These are phyloP conservation scores for Aepyceros melampus DNA, from an alignment of 2,113 vertebrate genomes.

Conservation along the genomic window DNA sequence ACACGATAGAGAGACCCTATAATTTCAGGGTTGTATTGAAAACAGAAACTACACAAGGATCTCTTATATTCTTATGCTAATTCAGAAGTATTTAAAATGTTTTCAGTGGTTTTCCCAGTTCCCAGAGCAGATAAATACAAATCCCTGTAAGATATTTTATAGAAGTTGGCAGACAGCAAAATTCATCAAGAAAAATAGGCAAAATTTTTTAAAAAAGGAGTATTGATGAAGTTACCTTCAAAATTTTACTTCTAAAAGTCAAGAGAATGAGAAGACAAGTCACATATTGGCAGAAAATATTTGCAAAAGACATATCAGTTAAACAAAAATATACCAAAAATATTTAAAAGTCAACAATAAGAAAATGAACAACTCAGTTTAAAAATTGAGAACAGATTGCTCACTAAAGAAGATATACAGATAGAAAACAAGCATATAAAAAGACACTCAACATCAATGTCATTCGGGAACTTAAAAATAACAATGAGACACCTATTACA, in stretches of 20 bases:
- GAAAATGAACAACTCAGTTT: not conserved
- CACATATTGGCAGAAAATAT: not conserved
- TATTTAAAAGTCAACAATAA: not conserved
- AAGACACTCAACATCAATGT: not conserved
- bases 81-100: not conserved
- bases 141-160: not conserved
- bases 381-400: not conserved
- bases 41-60: not conserved
- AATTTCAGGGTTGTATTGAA: not conserved
- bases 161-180: not conserved
- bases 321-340: not conserved
- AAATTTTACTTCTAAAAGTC: not conserved
- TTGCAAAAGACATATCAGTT: not conserved
- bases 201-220: not conserved
- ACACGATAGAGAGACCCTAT: not conserved
- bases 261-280: not conserved
- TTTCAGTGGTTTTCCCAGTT: not conserved
- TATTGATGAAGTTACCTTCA: not conserved
- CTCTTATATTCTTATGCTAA: not conserved
- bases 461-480: not conserved
- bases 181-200: not conserved
- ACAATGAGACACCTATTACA: not conserved
- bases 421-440: not conserved
- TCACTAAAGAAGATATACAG: not conserved
- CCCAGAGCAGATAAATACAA: not conserved